These are phyloP conservation scores for Thecophora atra DNA, from an alignment of 2,888 invertebrate species.

Conservation along the genomic window DNA sequence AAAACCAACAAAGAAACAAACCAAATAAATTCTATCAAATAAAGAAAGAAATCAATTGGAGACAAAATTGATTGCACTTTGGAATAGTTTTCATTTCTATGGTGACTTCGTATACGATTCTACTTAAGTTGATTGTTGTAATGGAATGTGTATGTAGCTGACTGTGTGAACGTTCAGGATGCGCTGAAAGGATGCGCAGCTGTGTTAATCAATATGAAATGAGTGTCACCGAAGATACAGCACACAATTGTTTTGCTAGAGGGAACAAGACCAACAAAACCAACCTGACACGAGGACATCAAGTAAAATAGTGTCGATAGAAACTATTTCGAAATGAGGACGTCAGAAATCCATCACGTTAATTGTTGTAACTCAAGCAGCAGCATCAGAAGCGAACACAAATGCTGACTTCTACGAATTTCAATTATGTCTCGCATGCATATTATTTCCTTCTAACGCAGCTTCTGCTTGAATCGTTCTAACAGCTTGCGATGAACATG, in stretches of 20 bases:
- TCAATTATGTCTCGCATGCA: constrained; percentile 26
- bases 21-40: too few species aligned
- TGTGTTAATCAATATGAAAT: not conserved
- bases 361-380: constrained; percentile 11
- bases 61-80: too few species aligned
- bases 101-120: too few species aligned
- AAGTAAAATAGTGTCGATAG: not conserved
- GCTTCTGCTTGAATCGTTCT: not conserved
- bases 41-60: too few species aligned
- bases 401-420: constrained; percentile 6
- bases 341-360: constrained; percentile 30
- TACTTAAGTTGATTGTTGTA: too few species aligned
- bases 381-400: not conserved
- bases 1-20: too few species aligned
- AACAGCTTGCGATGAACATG: not conserved
- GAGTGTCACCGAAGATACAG: not conserved
- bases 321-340: constrained; percentile 30
- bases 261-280: not conserved
- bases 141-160: too few species aligned
- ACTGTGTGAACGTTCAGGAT: too few species aligned
- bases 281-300: not conserved
- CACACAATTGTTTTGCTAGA: not conserved
- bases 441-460: constrained; percentile 16
- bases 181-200: too few species aligned
- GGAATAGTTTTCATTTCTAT: too few species aligned